phyloP scores from a whole-genome alignment of 1,140 invertebrate genomes.

The Bombus sylvicola region DNA sequence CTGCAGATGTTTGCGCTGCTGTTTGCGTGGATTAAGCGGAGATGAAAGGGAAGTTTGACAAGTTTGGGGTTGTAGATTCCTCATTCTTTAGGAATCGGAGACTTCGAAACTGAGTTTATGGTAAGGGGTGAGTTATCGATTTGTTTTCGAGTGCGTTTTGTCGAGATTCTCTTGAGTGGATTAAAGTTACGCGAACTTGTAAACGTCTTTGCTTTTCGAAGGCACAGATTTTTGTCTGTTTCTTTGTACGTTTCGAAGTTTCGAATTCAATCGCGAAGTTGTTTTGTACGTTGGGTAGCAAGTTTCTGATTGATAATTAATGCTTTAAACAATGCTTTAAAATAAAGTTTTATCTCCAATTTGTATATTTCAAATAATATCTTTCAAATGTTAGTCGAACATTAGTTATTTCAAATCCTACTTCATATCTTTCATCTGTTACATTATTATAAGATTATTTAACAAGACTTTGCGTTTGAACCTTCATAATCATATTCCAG shows the following conservation, averaged over 20 bases:
- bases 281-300: not conserved
- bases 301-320: not conserved
- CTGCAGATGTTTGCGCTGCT: not conserved
- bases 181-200: not conserved
- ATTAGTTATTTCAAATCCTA: too few species aligned
- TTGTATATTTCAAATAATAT: too few species aligned
- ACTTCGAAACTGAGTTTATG: not conserved
- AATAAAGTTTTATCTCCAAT: not conserved
- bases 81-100: not conserved
- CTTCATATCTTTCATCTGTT: too few species aligned
- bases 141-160: not conserved
- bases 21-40: not conserved
- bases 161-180: not conserved
- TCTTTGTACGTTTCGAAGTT: not conserved
- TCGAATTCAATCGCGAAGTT: not conserved
- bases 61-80: not conserved
- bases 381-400: too few species aligned
- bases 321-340: not conserved
- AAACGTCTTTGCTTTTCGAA: not conserved
- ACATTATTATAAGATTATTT: too few species aligned
- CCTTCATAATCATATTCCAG: too few species aligned
- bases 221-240: not conserved
- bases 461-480: too few species aligned
- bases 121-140: slow-evolving; percentile 1
- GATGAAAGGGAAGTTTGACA: not conserved